These are phyloP conservation scores for Stenoptilia bipunctidactyla DNA, from an alignment of 2,888 invertebrate genomes.

Conservation along the genomic window DNA sequence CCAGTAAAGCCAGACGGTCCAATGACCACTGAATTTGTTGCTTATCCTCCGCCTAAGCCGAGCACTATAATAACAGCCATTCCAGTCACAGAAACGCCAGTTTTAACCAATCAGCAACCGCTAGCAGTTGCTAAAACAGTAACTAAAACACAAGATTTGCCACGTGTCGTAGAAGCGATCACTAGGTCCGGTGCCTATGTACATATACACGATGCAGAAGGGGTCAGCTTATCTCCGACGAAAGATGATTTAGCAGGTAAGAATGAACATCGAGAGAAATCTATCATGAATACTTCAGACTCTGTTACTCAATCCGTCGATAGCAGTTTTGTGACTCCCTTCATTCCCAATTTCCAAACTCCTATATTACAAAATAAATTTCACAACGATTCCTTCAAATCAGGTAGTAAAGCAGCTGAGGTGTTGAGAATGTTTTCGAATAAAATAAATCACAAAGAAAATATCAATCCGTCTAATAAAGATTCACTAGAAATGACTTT, in stretches of 20 bases:
- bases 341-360: conserved; percentile 60
- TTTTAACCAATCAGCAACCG: conserved; percentile 28
- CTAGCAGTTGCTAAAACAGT: conserved; percentile 33
- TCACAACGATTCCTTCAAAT: conserved; percentile 27
- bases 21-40: conserved; percentile 68
- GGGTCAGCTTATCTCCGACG: conserved; percentile 71
- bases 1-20: conserved; percentile 53
- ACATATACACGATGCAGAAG: conserved; percentile 77
- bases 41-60: conserved; percentile 69
- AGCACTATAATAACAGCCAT: conserved; percentile 75
- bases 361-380: conserved; percentile 52
- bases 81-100: conserved; percentile 44
- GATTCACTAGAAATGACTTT: conserved; percentile 30
- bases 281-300: conserved; percentile 25
- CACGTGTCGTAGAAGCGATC: conserved; percentile 56
- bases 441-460: conserved; percentile 33
- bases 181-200: conserved; percentile 77
- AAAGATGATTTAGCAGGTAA: conserved; percentile 80
- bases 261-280: conserved; percentile 42
- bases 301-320: conserved; percentile 23
- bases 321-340: conserved; percentile 43
- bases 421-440: conserved; percentile 59
- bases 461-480: conserved; percentile 13
- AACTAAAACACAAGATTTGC: conserved; percentile 34
- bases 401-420: conserved; percentile 51